phyloP scores from a whole-genome alignment of 1,140 invertebrate genomes.

The Cydia pomonella region DNA sequence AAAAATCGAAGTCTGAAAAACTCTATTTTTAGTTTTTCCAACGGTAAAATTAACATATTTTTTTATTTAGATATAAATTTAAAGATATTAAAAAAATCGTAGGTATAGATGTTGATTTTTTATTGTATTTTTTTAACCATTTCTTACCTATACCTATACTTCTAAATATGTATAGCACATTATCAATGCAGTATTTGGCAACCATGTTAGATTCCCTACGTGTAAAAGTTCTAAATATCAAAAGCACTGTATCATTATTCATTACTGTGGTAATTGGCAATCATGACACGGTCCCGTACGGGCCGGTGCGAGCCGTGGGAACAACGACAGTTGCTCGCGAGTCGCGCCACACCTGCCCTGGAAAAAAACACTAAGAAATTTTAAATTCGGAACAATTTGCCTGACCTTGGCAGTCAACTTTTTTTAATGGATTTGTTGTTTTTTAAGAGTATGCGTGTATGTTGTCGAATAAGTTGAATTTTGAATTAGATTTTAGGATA shows the following conservation, averaged over 20 bases:
- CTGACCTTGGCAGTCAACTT: slow-evolving; percentile 62
- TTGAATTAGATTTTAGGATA: neutral
- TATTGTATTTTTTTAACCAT: no score
- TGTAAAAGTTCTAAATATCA: neutral
- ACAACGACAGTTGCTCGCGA: slow-evolving; percentile 58
- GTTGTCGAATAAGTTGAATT: slow-evolving; percentile 34
- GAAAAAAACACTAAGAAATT: slow-evolving; percentile 71
- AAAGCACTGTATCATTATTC: slow-evolving; percentile 42
- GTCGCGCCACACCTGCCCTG: slow-evolving; percentile 63
- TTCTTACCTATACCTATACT: neutral
- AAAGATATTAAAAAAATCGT: no score
- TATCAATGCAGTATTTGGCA: neutral
- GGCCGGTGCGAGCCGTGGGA: slow-evolving; percentile 58
- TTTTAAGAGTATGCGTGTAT: slow-evolving; percentile 17
- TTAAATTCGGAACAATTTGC: slow-evolving; percentile 69
- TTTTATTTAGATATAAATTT: no score
- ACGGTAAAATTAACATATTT: no score
- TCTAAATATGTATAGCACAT: neutral
- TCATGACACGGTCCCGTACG: slow-evolving; percentile 55
- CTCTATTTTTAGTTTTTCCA: no score
- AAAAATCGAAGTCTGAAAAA: no score
- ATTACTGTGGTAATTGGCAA: slow-evolving; percentile 66
- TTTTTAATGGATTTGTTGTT: slow-evolving; percentile 38
- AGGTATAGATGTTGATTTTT: no score
- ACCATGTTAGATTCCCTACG: neutral